A percentile compares a stretch with the other conserved stretches of the same genome.
Conservation (phyloP, 1,140 invertebrate genomes). For the Caenorhabditis brenneri region DNA sequence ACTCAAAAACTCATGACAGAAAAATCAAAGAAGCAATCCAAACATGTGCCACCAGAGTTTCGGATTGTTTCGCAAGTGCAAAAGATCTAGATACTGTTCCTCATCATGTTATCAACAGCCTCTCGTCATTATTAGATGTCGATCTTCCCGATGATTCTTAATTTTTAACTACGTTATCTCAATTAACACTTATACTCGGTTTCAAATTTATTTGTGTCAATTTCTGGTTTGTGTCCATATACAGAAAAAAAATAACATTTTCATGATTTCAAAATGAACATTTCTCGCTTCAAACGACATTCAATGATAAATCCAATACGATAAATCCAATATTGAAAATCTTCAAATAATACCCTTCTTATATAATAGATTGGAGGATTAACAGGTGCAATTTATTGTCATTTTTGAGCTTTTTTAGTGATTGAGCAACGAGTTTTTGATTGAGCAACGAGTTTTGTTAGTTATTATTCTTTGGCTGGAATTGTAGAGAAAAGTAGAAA, state of each 20-base stretch:
- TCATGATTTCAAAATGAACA: background rate
- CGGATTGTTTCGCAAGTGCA: background rate
- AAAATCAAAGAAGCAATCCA: background rate
- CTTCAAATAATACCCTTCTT: too few species aligned
- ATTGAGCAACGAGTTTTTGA: too few species aligned
- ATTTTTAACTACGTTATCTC: background rate
- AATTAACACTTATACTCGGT: background rate
- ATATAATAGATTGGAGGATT: too few species aligned
- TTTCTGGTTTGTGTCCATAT: background rate
- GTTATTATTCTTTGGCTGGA: too few species aligned
- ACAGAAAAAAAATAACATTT: background rate
- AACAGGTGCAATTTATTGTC: too few species aligned
- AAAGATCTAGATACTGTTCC: background rate
- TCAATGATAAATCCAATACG: conserved; percentile 25
- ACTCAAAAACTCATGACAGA: background rate
- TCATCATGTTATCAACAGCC: background rate
- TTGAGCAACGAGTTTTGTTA: too few species aligned
- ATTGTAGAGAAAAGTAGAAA: too few species aligned
- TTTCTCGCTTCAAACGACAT: background rate
- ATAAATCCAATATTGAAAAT: too few species aligned
- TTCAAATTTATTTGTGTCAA: too few species aligned
- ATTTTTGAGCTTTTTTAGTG: too few species aligned
- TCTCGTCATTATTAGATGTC: background rate
- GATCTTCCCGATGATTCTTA: background rate
- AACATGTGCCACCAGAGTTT: background rate